A percentile compares a stretch with the other conserved stretches of the same genome.
These are phyloP conservation scores for Stegodyphus mimosarum DNA, from an alignment of 1,140 invertebrate genomes.

Conservation along the genomic window DNA sequence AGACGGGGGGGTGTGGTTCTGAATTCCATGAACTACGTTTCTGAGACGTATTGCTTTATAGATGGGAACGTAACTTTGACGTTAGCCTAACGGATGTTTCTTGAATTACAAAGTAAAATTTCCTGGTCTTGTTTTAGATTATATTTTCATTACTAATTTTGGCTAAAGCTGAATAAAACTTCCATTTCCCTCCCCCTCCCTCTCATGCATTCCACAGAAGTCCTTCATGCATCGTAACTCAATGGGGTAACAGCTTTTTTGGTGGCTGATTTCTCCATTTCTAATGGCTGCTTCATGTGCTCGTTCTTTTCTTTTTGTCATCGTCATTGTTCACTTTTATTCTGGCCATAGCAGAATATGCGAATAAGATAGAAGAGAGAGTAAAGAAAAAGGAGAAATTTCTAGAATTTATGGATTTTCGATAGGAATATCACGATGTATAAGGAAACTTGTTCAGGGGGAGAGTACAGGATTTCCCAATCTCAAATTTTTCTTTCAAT, in stretches of 20 bases:
- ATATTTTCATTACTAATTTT: neutral
- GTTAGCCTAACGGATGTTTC: too few species aligned
- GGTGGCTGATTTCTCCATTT: slow-evolving; percentile 44
- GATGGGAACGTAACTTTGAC: too few species aligned
- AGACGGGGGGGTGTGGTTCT: too few species aligned
- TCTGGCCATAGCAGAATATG: slow-evolving; percentile 40
- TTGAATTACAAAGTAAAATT: too few species aligned
- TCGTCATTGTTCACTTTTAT: slow-evolving; percentile 58
- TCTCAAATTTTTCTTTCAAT: slow-evolving; percentile 49
- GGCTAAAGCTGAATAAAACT: neutral
- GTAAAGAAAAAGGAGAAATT: slow-evolving; percentile 36
- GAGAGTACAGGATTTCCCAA: slow-evolving; percentile 58
- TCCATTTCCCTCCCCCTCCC: neutral
- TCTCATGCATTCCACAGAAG: neutral
- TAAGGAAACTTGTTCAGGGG: slow-evolving; percentile 50
- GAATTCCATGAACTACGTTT: too few species aligned
- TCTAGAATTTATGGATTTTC: slow-evolving; percentile 59
- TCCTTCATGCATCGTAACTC: slow-evolving; percentile 31
- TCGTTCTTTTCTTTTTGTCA: slow-evolving; percentile 18
- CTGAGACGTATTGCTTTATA: too few species aligned
- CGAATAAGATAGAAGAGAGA: slow-evolving; percentile 36
- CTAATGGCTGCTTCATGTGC: slow-evolving; percentile 50
- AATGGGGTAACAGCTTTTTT: slow-evolving; percentile 48
- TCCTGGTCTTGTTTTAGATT: neutral
- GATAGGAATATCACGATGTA: slow-evolving; percentile 59